These are phyloP conservation scores for Drosophila pseudoobscura DNA, from an alignment of 1,140 invertebrate genomes.

Conservation along the genomic window DNA sequence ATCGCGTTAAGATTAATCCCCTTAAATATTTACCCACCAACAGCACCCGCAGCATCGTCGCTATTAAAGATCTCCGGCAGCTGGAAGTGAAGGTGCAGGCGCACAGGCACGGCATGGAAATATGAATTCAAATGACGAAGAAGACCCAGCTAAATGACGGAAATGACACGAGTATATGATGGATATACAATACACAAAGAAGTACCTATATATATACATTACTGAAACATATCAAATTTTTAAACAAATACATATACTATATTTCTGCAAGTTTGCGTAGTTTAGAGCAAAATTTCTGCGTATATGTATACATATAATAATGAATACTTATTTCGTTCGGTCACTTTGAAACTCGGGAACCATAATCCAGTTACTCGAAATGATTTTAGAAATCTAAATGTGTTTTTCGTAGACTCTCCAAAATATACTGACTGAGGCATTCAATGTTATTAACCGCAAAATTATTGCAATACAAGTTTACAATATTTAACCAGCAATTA, in stretches of 20 bases:
- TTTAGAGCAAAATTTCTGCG: constrained; percentile 12
- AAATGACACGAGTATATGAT: constrained; percentile 8
- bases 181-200: not conserved
- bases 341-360: constrained; percentile 2
- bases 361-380: constrained; percentile 17
- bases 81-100: not conserved
- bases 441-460: constrained; percentile 67
- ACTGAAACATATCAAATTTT: constrained; percentile 51
- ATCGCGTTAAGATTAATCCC: not conserved
- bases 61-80: constrained; percentile 17
- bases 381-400: constrained; percentile 47
- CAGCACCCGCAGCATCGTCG: constrained; percentile 41
- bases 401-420: constrained; percentile 55
- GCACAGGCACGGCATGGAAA: not conserved
- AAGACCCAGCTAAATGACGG: constrained; percentile 28
- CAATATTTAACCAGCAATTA: constrained; percentile 30
- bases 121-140: constrained; percentile 1
- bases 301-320: constrained; percentile 22
- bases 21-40: not conserved
- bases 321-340: constrained; percentile 29
- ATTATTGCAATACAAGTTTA: constrained; percentile 39
- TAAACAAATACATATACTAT: constrained; percentile 55
- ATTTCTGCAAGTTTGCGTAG: constrained; percentile 50
- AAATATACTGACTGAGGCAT: constrained; percentile 77
- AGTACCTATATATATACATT: constrained; percentile 8